Conservation (phyloP, 2,797 vertebrate genomes). For the Synanceia verrucosa region DNA sequence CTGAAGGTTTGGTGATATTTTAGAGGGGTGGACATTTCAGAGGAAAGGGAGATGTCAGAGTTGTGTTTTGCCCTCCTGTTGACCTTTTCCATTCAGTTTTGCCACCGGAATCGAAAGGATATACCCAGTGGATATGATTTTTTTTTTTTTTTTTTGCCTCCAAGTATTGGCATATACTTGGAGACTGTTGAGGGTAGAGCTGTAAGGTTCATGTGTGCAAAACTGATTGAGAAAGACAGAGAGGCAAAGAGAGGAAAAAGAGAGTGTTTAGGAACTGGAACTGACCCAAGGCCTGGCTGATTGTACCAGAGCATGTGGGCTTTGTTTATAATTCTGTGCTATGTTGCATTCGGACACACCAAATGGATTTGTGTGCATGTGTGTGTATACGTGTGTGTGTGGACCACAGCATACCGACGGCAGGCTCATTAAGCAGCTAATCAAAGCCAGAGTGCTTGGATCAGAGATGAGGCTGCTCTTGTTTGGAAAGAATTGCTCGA, state of each 20-base stretch:
- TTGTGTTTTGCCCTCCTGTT: constrained; percentile 40
- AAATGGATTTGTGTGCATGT: constrained; percentile 36
- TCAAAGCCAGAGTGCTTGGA: constrained; percentile 84
- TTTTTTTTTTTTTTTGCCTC: too few relatives aligned
- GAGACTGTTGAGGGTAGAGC: constrained; percentile 38
- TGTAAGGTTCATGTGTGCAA: constrained; percentile 57
- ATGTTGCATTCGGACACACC: constrained; percentile 61
- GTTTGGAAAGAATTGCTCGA: constrained; percentile 84
- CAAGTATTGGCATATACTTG: too few relatives aligned
- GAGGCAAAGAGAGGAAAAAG: constrained; percentile 20
- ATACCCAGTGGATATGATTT: constrained; percentile 47
- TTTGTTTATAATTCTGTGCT: constrained; percentile 78
- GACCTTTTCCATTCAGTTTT: constrained; percentile 60
- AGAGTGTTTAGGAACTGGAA: constrained; percentile 58
- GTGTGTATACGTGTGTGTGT: constrained; percentile 39
- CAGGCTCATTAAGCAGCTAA: constrained; percentile 86
- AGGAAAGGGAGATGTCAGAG: constrained; percentile 36
- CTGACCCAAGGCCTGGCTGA: constrained; percentile 61
- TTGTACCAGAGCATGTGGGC: constrained; percentile 73
- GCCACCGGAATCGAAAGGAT: constrained; percentile 51
- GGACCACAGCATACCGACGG: constrained; percentile 81
- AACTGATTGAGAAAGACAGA: constrained; percentile 49
- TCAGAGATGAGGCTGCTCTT: constrained; percentile 81
- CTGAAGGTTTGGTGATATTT: constrained; percentile 42
- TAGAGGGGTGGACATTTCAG: constrained; percentile 35